Evolutionary conservation across 2,113 vertebrate genomes (phyloP), one percentile per base, ranked within the genome.

Genomic region (Zosterops pallidus): DNA sequence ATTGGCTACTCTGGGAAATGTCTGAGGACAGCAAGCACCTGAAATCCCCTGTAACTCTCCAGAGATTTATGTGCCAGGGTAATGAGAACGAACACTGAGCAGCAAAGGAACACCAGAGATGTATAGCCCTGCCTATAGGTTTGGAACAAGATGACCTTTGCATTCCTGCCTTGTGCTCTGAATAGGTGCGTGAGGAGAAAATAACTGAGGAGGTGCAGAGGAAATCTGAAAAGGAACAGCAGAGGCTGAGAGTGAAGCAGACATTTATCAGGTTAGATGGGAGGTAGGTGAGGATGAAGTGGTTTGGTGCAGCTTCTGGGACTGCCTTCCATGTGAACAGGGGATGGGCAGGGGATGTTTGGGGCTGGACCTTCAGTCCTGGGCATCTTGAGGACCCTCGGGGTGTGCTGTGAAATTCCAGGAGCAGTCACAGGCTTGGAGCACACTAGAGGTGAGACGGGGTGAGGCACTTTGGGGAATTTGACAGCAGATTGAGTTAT

Each of bases 71-170:
- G 8, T 67, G 35, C 39, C 56, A 39, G 64, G 37, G 72, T 75
- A 86, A 93, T 75, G 49, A 86, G 86, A 82, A 47, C 1, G 64
- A 90, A 47, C 89, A 29, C 0, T 0, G 17, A 94, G 76, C 68
- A 83, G 68, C 64, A 74, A 23, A 81, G 39, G 80, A 42, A 25
- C 76, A 31, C 59, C 56, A 56, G 64, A 96, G 94, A 91, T 5
- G 11, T 37, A 89, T 13, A 68, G 68, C 76, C 75, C 72, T 92
- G 64, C 80, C 69, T 68, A 8, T 8, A 10, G 82, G 52, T 86
- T 91, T 81, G 83, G 76, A 92, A 78, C 72, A 86, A 56, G 19
- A 52, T 46, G 56, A 69, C 39, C 76, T 92, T 93, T 94, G 64
- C 9, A 12, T 94, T 92, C 53, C 70, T 86, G 60, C 20, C 25